These are phyloP conservation scores for Bombus impatiens DNA, from an alignment of 1,140 invertebrate species.

Conservation along the genomic window DNA sequence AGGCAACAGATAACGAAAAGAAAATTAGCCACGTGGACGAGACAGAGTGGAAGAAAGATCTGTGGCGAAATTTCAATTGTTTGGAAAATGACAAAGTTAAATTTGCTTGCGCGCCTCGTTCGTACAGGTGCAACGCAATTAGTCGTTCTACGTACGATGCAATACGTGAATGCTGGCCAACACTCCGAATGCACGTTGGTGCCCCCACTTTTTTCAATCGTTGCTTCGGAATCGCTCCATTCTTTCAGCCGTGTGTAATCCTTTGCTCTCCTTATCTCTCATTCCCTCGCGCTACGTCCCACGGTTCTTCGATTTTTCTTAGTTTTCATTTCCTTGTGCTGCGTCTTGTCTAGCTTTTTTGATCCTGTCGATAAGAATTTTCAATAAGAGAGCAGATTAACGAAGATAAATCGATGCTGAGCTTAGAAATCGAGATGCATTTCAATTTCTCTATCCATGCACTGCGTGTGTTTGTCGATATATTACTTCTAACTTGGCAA, in stretches of 20 bases:
- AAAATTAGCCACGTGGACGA: not conserved
- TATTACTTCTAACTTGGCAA: too few relatives aligned
- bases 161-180: slow-evolving; percentile 51
- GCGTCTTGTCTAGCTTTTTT: too few relatives aligned
- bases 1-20: not conserved
- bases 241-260: slow-evolving; percentile 16
- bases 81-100: not conserved
- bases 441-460: too few relatives aligned
- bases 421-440: too few relatives aligned
- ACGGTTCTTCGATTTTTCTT: too few relatives aligned
- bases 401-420: too few relatives aligned
- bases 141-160: slow-evolving; percentile 67
- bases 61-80: too few relatives aligned
- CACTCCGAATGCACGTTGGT: slow-evolving; percentile 38
- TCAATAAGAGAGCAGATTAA: too few relatives aligned
- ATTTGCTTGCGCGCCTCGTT: slow-evolving; percentile 30
- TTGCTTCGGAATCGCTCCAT: slow-evolving; percentile 34
- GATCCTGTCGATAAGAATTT: too few relatives aligned
- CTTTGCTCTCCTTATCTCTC: not conserved
- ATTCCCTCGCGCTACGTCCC: too few relatives aligned
- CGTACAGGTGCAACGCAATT: slow-evolving; percentile 76
- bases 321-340: too few relatives aligned
- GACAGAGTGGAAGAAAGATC: not conserved
- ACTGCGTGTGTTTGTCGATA: too few relatives aligned
- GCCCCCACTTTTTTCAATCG: slow-evolving; percentile 52